Base-by-base conservation (phyloP, 2,113 vertebrate species). In the Neogobius melanostomus region DNA sequence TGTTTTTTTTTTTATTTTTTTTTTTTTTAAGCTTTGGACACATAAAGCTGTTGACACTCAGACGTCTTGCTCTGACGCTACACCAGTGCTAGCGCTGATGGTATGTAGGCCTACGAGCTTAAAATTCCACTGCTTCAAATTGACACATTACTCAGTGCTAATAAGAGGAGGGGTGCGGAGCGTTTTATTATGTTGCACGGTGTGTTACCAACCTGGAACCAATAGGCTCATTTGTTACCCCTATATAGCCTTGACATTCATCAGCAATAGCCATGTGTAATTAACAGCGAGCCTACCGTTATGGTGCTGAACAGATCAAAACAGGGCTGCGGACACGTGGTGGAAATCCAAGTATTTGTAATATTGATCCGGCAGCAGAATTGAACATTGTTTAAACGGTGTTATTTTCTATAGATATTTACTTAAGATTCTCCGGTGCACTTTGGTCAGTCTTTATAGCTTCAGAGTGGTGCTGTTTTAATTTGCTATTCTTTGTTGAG, bases 1-100 rank as follows among this genome's bases (percentile, higher is more conserved):
- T 84, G 82, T 87, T 83, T 78, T 77, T 68, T 77, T 78, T 76
- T 70, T 77, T n/a, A n/a, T n/a, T 44, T 61, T 14, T 45, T 46
- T 66, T 57, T 77, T 80, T 71, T 60, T 83, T 81, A 84, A 85
- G 68, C 79, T 77, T 79, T 76, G 45, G 85, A 87, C 81, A 81
- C 79, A 81, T 82, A 85, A 86, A 88, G 82, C 87, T 80, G 53
- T 80, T 79, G 83, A 85, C 87, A 82, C 79, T 82, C 76, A 87
- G 68, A 74, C 46, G 82, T 76, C 75, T 83, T 75, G 75, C 64
- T 49, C 8, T 28, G 54, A 11, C 11, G 17, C 54, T 36, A 10
- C 2, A 21, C 54, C 11, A 28, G 21, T 59, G 56, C 56, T 59
- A 60, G 77, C 76, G 70, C 8, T 63, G 69, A 36, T 36, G 28